Base-by-base conservation (phyloP, 53 echinoderm and acorn worm species). In the Zoroaster sp. region DNA sequence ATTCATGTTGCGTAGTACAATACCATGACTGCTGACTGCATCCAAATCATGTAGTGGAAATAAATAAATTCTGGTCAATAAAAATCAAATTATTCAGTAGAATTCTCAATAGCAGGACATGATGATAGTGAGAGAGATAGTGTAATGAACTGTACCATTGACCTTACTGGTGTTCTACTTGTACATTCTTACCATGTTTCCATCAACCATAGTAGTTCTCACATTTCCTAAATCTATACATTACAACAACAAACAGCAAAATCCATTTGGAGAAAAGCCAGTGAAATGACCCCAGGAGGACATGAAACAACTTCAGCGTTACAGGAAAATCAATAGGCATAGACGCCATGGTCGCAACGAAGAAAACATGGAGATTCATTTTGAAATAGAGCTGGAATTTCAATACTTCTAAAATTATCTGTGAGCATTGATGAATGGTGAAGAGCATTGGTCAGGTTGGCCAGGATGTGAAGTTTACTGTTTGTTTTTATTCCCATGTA, bases 261-360 rank as follows among this genome's bases (percentile, higher is more conserved):
- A 85, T 85, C 85, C 85, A 85, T 85, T 85, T 85, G 85, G 42
- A 70, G 67, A 71, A 85, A 85, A 85, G 85, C 69, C 85, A 85
- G 85, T 85, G 85, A 85, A 85, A 85, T 85, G 85, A 85, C 85
- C 85, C 35, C 70, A 51, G 85, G 85, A 85, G 71, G 43, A 36
- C 70, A 47, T 35, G 70, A 49, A 52, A 69, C 69, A 85, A 69
- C 85, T 47, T 12, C 42, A 18, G 35, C 69, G 85, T 69, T 85
- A 85, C 85, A 71, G 71, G 72, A 35, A 45, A 85, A 85, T 85
- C 85, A 85, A 85, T 85, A 85, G 47, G 47, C 34, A 49, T 69
- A 71, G 85, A 85, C 85, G 85, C 85, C 85, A 71, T n/a, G 70
- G 85, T 85, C 85, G n/a, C 20, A 23, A 20, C 9, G 4, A 21